A percentile compares a stretch with the other conserved stretches of the same genome.
phyloP scores from a whole-genome alignment of 2,797 vertebrate genomes.

The Gymnocypris eckloni region DNA sequence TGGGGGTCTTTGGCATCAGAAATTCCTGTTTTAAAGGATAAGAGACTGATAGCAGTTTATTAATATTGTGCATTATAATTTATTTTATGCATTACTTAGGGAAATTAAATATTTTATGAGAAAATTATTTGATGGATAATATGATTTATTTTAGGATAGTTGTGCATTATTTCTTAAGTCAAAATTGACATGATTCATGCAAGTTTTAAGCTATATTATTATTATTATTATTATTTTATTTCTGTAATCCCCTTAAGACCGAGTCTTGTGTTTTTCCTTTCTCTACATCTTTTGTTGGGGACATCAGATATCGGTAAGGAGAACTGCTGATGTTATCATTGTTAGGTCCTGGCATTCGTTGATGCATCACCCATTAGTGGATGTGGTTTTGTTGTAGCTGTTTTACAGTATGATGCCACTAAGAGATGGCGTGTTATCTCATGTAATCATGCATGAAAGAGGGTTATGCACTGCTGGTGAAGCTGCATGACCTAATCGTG shows the following conservation, averaged over 20 bases:
- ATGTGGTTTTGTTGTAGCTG: conserved; percentile 22
- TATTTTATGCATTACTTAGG: neutral
- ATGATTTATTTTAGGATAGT: neutral
- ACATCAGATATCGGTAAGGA: conserved; percentile 64
- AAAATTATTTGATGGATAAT: neutral
- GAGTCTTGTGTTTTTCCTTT: conserved; percentile 48
- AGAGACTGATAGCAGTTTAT: neutral
- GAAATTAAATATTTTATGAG: neutral
- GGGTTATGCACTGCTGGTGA: conserved; percentile 23
- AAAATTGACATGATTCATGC: neutral
- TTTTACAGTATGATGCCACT: neutral
- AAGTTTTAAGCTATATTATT: neutral
- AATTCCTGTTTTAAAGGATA: neutral
- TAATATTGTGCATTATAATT: neutral
- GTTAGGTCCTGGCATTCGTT: conserved; percentile 20
- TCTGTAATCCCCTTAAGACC: neutral
- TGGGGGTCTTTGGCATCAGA: neutral
- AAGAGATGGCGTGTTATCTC: conserved; percentile 7
- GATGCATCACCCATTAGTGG: conserved; percentile 43
- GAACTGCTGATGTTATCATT: conserved; percentile 30
- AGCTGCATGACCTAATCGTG: conserved; percentile 57
- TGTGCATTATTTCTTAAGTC: neutral
- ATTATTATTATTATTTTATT: neutral
- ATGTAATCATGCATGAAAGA: conserved; percentile 36
- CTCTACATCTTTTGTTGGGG: conserved; percentile 53